Evolutionary conservation across 2,888 invertebrate genomes (phyloP), one percentile per base, ranked within the genome.

Genomic region (Cryptops parisi): DNA sequence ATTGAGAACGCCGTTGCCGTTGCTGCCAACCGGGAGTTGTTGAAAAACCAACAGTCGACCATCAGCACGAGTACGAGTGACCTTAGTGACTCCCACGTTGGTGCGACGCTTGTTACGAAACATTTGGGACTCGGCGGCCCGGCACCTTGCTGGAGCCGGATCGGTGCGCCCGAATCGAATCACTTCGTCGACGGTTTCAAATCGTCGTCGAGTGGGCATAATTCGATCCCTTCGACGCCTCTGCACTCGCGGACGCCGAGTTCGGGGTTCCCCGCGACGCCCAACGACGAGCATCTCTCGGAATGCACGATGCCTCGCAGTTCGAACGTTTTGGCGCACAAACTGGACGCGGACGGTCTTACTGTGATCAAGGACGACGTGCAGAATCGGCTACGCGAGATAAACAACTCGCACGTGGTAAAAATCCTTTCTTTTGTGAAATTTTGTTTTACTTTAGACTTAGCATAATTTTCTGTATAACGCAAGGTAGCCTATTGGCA

Each of bases 361-460:
- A 77, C 82, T 56, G 78, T 80, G 41, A 74, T 80, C 55, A 73
- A 76, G 58, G 82, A 82, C 65, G 80, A 82, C 57, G 74, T 82
- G 59, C 86, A 86, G 69, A 78, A 78, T 58, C 72, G 89, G 58
- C 75, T 91, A 63, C 81, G 82, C 66, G 84, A 87, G 70, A 82
- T 91, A 64, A 81, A 86, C 62, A 75, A 81, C 54, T 82, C 84
- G 60, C 81, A 85, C 66, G 81, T 80, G 78, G 87, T 85, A 64
- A 63, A 63, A 61, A 22, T 46, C 9, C 19, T 6, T 46, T 19
- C 5, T 46, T 6, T 4, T 22, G 24, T 23, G 6, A 15, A 23
- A 23, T 22, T 46, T 46, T 19, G 25, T 12, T 23, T 46, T 19
- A 15, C 23, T 23, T 46, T 51, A 26, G 19, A n/a, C n/a, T n/a